These are phyloP conservation scores for Glyptemys insculpta DNA, from an alignment of 2,797 vertebrate genomes.

Conservation along the genomic window DNA sequence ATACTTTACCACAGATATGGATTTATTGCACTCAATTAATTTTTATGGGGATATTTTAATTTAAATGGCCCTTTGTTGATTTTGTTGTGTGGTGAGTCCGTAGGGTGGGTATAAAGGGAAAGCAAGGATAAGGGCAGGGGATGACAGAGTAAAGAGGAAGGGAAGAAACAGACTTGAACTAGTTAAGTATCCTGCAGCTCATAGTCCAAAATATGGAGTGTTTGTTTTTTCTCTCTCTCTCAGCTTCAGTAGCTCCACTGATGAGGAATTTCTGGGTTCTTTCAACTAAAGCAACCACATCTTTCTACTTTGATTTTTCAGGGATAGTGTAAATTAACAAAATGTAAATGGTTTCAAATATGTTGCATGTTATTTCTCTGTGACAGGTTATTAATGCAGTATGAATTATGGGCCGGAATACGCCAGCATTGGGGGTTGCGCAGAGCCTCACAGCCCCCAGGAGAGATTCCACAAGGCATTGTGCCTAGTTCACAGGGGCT, in stretches of 20 bases:
- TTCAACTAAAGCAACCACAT: neutral
- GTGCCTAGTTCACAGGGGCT: neutral
- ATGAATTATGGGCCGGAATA: neutral
- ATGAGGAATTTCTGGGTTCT: neutral
- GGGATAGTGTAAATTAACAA: neutral
- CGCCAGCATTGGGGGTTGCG: neutral
- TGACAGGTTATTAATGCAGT: neutral
- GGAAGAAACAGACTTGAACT: neutral
- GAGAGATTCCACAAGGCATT: neutral
- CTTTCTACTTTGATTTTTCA: neutral
- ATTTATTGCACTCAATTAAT: slow-evolving; percentile 20
- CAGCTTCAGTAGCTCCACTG: neutral
- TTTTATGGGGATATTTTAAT: neutral
- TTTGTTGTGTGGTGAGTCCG: neutral
- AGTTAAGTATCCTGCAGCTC: neutral
- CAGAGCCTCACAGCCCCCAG: neutral
- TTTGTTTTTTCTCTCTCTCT: neutral
- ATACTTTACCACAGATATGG: neutral
- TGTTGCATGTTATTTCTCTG: neutral
- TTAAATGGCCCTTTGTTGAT: neutral
- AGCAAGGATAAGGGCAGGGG: neutral
- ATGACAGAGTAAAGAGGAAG: neutral
- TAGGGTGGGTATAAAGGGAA: neutral
- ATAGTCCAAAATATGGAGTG: neutral
- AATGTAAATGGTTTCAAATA: neutral